Evolutionary conservation across 2,113 vertebrate species (phyloP).

Genomic region (Pyrgilauda ruficollis): DNA sequence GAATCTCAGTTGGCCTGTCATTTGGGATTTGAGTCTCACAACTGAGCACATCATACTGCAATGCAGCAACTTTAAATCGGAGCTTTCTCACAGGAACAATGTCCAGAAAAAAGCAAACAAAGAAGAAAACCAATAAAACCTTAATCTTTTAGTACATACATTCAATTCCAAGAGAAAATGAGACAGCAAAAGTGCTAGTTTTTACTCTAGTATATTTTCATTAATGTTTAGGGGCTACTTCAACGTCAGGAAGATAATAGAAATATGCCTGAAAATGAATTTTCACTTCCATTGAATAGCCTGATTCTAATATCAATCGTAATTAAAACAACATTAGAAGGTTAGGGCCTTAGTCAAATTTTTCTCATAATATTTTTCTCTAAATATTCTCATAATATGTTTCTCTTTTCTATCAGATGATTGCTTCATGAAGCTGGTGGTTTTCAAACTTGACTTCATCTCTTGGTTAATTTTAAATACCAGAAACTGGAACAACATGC

Average conservation of each 20-base stretch:
- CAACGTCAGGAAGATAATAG: not conserved
- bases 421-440: not conserved
- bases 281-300: not conserved
- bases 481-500: not conserved
- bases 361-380: not conserved
- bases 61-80: not conserved
- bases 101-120: not conserved
- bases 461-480: not conserved
- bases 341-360: not conserved
- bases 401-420: not conserved
- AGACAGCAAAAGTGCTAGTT: not conserved
- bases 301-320: not conserved
- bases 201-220: not conserved
- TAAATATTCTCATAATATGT: not conserved
- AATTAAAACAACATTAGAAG: not conserved
- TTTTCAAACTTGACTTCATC: not conserved
- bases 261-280: not conserved
- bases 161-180: not conserved
- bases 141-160: not conserved
- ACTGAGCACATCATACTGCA: not conserved
- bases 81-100: not conserved
- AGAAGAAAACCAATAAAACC: not conserved
- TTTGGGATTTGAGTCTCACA: not conserved
- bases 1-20: not conserved
- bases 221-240: not conserved